Base-by-base conservation (phyloP, 2,113 vertebrate species). In the Chaetops frenatus region DNA sequence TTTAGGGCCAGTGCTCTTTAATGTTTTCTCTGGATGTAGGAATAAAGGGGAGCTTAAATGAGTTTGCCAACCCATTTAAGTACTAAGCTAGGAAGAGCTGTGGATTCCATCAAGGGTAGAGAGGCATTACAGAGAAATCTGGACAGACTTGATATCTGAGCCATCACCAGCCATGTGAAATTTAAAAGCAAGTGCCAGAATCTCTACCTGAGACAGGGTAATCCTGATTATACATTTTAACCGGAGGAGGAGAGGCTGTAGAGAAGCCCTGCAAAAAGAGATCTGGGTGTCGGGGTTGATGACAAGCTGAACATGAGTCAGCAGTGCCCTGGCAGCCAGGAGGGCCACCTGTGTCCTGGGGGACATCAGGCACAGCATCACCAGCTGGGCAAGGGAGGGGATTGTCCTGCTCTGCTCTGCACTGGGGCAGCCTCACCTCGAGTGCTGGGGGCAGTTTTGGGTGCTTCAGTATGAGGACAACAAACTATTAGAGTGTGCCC, bases 391-490 rank as follows among this genome's bases (percentile, higher is more conserved):
- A 3, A 73, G 20, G 35, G 7, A 64, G 11, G 27, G 25, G 15
- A n/a, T 14, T 81, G 18, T 53, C 13, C 61, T 1, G 0, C 29
- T 56, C 27, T 47, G 1, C 10, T 8, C 29, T 61, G 51, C 3
- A 1, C 47, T 86, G 57, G 8, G 15, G 15, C 0, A 0, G 14
- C 9, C 44, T 18, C 16, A n/a, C 16, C 38, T 15, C 1, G 0
- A 44, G 47, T 40, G 5, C 28, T 66, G 4, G 5, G 27, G 11
- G 31, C 14, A 36, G 38, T 1, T 72, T 8, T 40, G 28, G 5
- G 3, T 1, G 0, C 19, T 1, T 10, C 15, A 38, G 2, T 40
- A 15, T 10, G 51, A 61, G 25, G 23, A n/a, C 9, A 35, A 28
- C 3, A 44, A 18, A 76, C 3, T 19, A 13, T 14, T 15, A 29